phyloP scores from a whole-genome alignment of 2,797 vertebrate species.

The Forpus xanthops region DNA sequence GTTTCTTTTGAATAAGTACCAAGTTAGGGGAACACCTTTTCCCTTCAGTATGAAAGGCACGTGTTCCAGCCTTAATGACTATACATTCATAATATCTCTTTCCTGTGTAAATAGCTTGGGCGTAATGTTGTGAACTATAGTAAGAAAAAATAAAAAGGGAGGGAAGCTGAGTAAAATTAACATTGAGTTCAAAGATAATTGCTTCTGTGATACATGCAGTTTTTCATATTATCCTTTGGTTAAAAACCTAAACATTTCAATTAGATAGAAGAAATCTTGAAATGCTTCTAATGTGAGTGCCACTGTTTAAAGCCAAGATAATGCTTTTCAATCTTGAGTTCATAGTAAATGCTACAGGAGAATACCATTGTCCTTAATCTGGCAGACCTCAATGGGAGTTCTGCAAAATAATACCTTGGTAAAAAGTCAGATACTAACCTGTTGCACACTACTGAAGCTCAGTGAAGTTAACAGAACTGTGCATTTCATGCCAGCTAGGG shows the following conservation, averaged over 20 bases:
- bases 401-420: background rate
- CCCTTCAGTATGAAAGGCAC: background rate
- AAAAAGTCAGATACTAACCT: background rate
- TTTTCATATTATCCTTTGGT: background rate
- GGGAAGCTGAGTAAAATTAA: background rate
- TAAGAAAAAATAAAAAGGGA: background rate
- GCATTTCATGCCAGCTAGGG: background rate
- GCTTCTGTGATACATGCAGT: background rate
- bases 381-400: background rate
- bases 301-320: background rate
- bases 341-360: background rate
- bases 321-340: background rate
- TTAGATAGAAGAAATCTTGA: background rate
- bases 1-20: conserved; percentile 17
- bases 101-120: background rate
- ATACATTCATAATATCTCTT: background rate
- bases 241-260: background rate
- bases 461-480: background rate
- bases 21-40: background rate
- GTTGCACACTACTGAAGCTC: background rate
- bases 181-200: background rate
- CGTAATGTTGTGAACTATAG: background rate
- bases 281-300: background rate
- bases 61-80: background rate
- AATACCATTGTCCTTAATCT: background rate